These are phyloP conservation scores for Marisa cornuarietis DNA, from an alignment of 1,140 invertebrate genomes.

Conservation along the genomic window DNA sequence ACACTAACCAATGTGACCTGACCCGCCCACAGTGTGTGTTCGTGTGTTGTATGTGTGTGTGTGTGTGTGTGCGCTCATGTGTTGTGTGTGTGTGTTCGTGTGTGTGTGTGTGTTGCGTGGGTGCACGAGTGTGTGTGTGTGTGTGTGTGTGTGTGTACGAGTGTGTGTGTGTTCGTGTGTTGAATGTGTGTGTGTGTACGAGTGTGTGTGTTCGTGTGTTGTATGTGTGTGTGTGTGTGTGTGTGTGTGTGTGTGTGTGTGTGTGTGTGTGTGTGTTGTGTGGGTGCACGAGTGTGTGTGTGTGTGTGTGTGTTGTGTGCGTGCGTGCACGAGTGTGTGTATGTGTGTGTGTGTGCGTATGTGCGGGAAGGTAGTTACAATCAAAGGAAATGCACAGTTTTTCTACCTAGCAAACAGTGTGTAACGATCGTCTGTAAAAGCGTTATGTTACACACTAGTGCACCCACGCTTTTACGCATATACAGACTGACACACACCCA, in stretches of 20 bases:
- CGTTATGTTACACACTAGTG: background rate
- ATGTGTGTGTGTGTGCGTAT: background rate
- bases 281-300: background rate
- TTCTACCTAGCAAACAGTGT: no score
- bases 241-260: constrained; percentile 16
- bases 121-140: constrained; percentile 7
- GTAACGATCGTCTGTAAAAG: background rate
- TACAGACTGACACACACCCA: background rate
- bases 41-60: no score
- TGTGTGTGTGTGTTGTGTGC: constrained; percentile 4
- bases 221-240: constrained; percentile 8
- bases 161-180: constrained; percentile 8
- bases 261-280: background rate
- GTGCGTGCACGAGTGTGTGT: constrained; percentile 18
- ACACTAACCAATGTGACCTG: background rate
- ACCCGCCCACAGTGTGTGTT: constrained; percentile 7
- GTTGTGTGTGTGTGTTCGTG: no score
- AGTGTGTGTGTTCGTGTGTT: constrained; percentile 5
- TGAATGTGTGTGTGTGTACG: background rate
- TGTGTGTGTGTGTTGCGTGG: no score
- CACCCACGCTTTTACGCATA: background rate
- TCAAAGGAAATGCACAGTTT: no score
- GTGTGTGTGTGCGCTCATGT: no score
- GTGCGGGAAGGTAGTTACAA: no score
- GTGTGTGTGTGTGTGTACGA: constrained; percentile 11